phyloP scores from a whole-genome alignment of 2,113 vertebrate genomes.

The Montifringilla adamsi region DNA sequence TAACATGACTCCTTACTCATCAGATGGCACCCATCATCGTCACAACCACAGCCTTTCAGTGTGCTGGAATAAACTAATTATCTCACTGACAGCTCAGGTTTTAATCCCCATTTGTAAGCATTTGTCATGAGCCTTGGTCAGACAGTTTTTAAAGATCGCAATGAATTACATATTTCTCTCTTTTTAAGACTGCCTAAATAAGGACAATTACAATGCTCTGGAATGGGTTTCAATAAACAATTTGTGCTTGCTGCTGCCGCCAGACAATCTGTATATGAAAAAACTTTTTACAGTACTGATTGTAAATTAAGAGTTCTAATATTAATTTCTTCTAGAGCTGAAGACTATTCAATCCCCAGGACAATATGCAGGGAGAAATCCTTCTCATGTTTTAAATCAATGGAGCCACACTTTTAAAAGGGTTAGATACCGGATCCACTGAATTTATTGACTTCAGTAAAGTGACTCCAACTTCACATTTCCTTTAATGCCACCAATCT shows the following conservation, averaged over 20 bases:
- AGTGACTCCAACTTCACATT: neutral
- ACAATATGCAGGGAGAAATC: neutral
- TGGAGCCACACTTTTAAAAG: neutral
- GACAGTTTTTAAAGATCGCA: slow-evolving; percentile 36
- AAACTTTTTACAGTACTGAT: slow-evolving; percentile 36
- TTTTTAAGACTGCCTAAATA: slow-evolving; percentile 55
- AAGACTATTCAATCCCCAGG: neutral
- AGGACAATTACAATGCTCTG: slow-evolving; percentile 42
- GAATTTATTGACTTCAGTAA: neutral
- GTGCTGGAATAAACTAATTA: slow-evolving; percentile 63
- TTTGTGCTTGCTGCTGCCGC: slow-evolving; percentile 27
- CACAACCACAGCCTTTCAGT: slow-evolving; percentile 36
- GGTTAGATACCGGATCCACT: neutral
- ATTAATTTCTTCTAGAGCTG: neutral
- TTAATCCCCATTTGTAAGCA: slow-evolving; percentile 53
- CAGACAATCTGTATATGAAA: slow-evolving; percentile 26
- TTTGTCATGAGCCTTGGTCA: slow-evolving; percentile 48
- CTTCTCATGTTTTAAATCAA: neutral
- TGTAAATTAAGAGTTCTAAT: slow-evolving; percentile 34
- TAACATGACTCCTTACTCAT: slow-evolving; percentile 51
- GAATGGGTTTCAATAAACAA: slow-evolving; percentile 41
- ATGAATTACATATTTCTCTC: slow-evolving; percentile 53
- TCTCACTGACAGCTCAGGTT: slow-evolving; percentile 51
- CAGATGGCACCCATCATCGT: slow-evolving; percentile 54
- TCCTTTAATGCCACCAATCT: neutral